phyloP scores from a whole-genome alignment of 1,140 invertebrate species.

The Chionoecetes opilio region DNA sequence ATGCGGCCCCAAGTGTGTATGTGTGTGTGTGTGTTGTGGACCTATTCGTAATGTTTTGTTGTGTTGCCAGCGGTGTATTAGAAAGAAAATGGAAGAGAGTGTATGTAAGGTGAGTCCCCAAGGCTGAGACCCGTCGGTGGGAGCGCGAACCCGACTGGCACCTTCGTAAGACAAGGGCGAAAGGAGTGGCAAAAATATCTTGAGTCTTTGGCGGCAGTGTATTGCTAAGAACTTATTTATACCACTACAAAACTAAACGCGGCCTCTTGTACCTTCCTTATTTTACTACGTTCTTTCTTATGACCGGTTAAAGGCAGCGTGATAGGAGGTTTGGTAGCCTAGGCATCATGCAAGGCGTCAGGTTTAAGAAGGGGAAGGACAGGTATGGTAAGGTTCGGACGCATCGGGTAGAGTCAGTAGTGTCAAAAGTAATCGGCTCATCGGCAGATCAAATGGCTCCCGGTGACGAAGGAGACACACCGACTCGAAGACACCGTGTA shows the following conservation, averaged over 20 bases:
- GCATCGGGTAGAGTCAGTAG: not conserved
- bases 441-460: slow-evolving; percentile 43
- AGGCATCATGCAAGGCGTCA: not conserved
- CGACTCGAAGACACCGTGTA: not conserved
- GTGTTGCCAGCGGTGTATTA: not conserved
- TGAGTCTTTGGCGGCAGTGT: not conserved
- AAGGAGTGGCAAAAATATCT: not conserved
- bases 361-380: not conserved
- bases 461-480: slow-evolving; percentile 52
- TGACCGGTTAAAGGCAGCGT: not conserved
- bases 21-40: not conserved
- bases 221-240: not conserved
- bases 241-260: not conserved
- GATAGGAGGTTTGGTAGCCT: too few relatives aligned
- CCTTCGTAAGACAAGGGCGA: not conserved
- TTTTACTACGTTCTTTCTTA: too few relatives aligned
- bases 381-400: not conserved
- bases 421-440: slow-evolving; percentile 38
- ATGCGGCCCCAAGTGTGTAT: not conserved
- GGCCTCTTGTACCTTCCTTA: too few relatives aligned
- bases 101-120: slow-evolving; percentile 51
- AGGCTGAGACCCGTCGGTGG: slow-evolving; percentile 56
- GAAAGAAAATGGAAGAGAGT: slow-evolving; percentile 35
- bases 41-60: not conserved
- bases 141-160: slow-evolving; percentile 52